Percentiles rank a stretch among this genome's conserved stretches.
Evolutionary conservation across 2,113 vertebrate genomes (phyloP).

Genomic region (Leiothrix lutea): DNA sequence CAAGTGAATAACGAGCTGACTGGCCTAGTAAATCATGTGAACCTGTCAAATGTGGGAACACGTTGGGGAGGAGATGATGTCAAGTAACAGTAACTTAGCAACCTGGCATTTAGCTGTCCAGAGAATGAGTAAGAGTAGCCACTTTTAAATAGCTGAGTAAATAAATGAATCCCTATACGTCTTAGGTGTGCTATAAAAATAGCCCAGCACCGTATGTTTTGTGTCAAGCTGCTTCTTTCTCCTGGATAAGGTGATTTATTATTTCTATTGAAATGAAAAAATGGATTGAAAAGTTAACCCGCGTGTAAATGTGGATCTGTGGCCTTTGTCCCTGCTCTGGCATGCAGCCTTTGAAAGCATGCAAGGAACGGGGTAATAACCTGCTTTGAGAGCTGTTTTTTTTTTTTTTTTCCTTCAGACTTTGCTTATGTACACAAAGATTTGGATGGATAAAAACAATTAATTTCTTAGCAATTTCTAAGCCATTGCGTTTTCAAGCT

Average conservation of each 20-base stretch:
- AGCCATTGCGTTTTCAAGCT: background rate
- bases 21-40: constrained; percentile 78
- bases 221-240: constrained; percentile 63
- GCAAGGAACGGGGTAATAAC: background rate
- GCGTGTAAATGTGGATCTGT: constrained; percentile 56
- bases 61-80: constrained; percentile 82
- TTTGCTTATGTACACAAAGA: background rate
- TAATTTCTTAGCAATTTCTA: constrained; percentile 12
- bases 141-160: constrained; percentile 76
- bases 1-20: constrained; percentile 77
- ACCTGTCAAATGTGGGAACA: constrained; percentile 79
- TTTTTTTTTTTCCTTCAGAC: background rate
- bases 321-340: constrained; percentile 50
- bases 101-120: constrained; percentile 76
- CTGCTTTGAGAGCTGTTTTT: background rate
- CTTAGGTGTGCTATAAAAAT: constrained; percentile 72
- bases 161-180: constrained; percentile 69
- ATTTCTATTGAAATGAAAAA: constrained; percentile 68
- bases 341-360: background rate
- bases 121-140: constrained; percentile 65
- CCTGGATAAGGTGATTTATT: constrained; percentile 70
- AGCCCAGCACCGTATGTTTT: constrained; percentile 62
- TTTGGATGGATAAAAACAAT: constrained; percentile 22
- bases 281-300: constrained; percentile 67
- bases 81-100: constrained; percentile 85